Conservation (phyloP, 1,140 invertebrate genomes). For the Ceratina calcarata region DNA sequence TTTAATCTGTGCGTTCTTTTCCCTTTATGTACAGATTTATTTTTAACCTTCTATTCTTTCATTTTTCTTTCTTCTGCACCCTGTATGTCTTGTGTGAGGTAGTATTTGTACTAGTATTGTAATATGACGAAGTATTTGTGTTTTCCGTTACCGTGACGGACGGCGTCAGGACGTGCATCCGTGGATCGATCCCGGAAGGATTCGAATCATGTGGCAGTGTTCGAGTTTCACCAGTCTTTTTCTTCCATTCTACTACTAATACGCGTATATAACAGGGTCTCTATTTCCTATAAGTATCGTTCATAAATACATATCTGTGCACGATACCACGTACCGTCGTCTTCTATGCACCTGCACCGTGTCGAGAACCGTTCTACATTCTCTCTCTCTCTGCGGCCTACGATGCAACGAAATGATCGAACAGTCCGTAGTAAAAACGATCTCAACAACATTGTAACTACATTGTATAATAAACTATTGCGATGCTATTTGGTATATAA, state of each 20-base stretch:
- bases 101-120: slow-evolving; percentile 77
- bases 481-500: slow-evolving; percentile 20
- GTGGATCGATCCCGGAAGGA: slow-evolving; percentile 19
- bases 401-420: neutral
- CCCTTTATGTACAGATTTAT: slow-evolving; percentile 65
- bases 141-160: slow-evolving; percentile 60
- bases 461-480: slow-evolving; percentile 20
- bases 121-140: slow-evolving; percentile 66
- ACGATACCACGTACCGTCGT: neutral
- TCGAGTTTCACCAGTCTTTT: slow-evolving; percentile 32
- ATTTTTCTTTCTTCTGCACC: slow-evolving; percentile 70
- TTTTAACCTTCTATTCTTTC: neutral
- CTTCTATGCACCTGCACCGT: neutral
- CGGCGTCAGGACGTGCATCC: slow-evolving; percentile 19
- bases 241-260: neutral
- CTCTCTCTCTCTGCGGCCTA: no score
- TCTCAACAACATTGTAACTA: slow-evolving; percentile 23
- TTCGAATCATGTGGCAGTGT: slow-evolving; percentile 53
- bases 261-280: neutral
- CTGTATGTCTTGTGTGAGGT: slow-evolving; percentile 79
- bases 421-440: neutral
- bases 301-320: neutral
- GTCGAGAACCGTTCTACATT: no score
- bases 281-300: neutral
- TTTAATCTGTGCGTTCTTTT: slow-evolving; percentile 40